Base-by-base conservation (phyloP, 2,888 invertebrate species). In the Cosmia trapezina region DNA sequence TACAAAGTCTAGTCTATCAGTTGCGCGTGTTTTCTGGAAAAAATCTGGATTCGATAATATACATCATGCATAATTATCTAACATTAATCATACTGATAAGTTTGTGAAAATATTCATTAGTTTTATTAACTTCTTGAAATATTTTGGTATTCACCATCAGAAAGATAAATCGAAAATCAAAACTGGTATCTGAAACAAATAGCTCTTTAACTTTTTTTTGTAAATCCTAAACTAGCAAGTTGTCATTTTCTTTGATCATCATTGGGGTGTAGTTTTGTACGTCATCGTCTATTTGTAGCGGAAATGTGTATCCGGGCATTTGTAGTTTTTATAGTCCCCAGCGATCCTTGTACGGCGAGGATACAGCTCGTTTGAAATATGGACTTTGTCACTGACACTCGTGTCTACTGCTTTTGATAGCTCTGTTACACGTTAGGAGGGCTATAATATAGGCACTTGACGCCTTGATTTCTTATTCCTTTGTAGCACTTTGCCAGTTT, bases 231-330 rank as follows among this genome's bases (percentile, higher is more conserved):
- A 57, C 14, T 41, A 59, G 22, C 28, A 57, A 47, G 8, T 51
- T 63, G 47, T 64, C 57, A 65, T 56, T 72, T 79, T 70, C 80
- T 81, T 81, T 81, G 77, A 83, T 74, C 69, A 71, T 72, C 66
- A 76, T 82, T 76, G 72, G 79, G 88, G 87, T 83, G 78, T 83
- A 87, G n/a, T 89, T 89, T 80, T 77, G 77, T 81, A 76, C 80
- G 85, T 89, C 89, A 89, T 87, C 84, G 81, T 72, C 70, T 83
- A 71, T 84, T 80, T 80, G 81, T 85, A 79, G 78, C 86, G 91
- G 91, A 90, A 91, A 88, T 86, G 85, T 83, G 73, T 83, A 87
- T 89, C 89, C 88, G 88, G 88, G 80, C 75, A 83, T 84, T 56
- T 70, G 59, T 61, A 69, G 73, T 76, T 74, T 83, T 79, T 73